Conservation (phyloP, 2,113 vertebrate genomes). For the Nestor notabilis region DNA sequence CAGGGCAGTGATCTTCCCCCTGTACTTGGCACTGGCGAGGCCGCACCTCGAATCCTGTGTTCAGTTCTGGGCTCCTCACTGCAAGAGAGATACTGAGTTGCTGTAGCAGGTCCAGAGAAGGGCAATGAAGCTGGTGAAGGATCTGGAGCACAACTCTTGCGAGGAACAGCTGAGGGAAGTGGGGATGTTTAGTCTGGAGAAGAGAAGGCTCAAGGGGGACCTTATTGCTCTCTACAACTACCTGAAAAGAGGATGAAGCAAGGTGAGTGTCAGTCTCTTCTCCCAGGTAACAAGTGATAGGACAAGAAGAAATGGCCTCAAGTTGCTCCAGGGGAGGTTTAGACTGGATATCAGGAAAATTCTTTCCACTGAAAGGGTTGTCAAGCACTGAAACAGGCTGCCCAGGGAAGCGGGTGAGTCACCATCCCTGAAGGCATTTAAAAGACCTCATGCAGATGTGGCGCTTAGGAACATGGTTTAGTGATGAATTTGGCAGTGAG, state of each 20-base stretch:
- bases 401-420: not conserved
- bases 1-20: not conserved
- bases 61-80: not conserved
- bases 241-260: not conserved
- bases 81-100: not conserved
- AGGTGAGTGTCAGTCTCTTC: not conserved
- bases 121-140: not conserved
- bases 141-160: not conserved
- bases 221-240: not conserved
- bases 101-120: not conserved
- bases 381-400: not conserved
- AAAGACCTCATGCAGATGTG: not conserved
- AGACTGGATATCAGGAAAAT: not conserved
- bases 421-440: not conserved
- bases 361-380: no score
- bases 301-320: not conserved
- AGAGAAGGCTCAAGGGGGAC: not conserved
- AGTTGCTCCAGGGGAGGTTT: not conserved
- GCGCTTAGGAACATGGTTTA: not conserved
- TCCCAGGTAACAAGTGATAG: not conserved
- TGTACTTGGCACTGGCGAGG: not conserved
- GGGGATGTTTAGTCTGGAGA: not conserved
- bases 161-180: not conserved
- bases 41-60: fast-evolving
- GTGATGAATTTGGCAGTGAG: not conserved